These are phyloP conservation scores for Xerus rutilus DNA, from an alignment of 2,797 vertebrate species.

Conservation along the genomic window DNA sequence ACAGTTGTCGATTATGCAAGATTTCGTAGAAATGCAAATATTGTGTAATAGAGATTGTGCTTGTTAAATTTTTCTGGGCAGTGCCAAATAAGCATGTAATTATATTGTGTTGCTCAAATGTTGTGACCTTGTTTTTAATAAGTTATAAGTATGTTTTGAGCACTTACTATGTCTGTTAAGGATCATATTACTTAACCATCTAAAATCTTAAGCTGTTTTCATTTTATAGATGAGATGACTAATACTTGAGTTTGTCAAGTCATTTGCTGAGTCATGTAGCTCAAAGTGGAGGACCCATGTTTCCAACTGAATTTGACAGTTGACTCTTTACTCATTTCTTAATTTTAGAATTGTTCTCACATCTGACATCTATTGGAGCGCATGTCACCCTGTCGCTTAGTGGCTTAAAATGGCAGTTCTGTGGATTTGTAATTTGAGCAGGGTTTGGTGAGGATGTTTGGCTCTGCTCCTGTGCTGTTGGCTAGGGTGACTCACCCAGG, in stretches of 20 bases:
- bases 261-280: too few species aligned
- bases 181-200: background rate
- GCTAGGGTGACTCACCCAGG: background rate
- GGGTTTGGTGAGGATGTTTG: background rate
- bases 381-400: background rate
- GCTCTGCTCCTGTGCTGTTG: background rate
- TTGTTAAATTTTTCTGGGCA: slow-evolving; percentile 28
- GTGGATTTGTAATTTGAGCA: background rate
- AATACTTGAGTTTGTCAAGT: background rate
- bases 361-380: background rate
- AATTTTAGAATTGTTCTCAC: background rate
- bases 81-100: slow-evolving; percentile 47
- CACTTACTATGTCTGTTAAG: background rate
- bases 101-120: slow-evolving; percentile 26
- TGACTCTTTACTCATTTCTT: background rate
- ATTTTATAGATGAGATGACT: background rate
- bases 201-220: background rate
- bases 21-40: slow-evolving; percentile 69
- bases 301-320: background rate
- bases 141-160: background rate
- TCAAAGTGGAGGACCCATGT: accelerated
- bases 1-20: slow-evolving; percentile 59
- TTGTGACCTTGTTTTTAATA: slow-evolving; percentile 11
- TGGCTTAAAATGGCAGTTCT: background rate
- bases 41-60: slow-evolving; percentile 56